phyloP scores from a whole-genome alignment of 2,888 invertebrate genomes.

The Acanthosoma haemorrhoidale region DNA sequence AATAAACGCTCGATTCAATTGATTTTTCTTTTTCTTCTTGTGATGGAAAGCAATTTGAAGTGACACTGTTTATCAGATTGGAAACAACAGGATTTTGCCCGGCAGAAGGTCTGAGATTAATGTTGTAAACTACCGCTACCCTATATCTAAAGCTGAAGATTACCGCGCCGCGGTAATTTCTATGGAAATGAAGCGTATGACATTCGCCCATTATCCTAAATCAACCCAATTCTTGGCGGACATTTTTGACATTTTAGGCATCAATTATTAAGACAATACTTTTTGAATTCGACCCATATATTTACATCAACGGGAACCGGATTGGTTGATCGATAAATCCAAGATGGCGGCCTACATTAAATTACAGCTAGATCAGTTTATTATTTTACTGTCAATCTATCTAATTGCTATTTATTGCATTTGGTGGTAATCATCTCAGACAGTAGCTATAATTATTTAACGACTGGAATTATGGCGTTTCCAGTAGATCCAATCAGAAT shows the following conservation, averaged over 20 bases:
- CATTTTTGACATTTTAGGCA: no score
- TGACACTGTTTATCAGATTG: no score
- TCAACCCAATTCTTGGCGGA: not conserved
- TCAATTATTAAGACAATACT: no score
- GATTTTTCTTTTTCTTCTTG: no score
- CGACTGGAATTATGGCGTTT: not conserved
- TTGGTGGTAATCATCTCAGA: not conserved
- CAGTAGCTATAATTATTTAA: not conserved
- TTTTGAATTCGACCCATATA: no score
- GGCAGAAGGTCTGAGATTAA: slow-evolving; percentile 4
- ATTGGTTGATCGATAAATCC: no score
- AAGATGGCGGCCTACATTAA: no score
- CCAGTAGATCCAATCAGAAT: not conserved
- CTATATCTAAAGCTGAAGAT: slow-evolving; percentile 3
- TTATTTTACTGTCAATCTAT: not conserved
- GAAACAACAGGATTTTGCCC: no score
- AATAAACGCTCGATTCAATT: no score
- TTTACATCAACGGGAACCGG: no score
- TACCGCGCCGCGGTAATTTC: not conserved
- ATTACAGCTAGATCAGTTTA: no score
- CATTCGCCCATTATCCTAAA: slow-evolving; percentile 5
- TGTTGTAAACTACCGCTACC: slow-evolving; percentile 8
- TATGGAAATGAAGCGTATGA: slow-evolving; percentile 5
- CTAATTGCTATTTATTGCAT: not conserved
- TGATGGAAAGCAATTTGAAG: no score